Base-by-base conservation (phyloP, 1,140 invertebrate genomes). In the Chironomus tepperi region DNA sequence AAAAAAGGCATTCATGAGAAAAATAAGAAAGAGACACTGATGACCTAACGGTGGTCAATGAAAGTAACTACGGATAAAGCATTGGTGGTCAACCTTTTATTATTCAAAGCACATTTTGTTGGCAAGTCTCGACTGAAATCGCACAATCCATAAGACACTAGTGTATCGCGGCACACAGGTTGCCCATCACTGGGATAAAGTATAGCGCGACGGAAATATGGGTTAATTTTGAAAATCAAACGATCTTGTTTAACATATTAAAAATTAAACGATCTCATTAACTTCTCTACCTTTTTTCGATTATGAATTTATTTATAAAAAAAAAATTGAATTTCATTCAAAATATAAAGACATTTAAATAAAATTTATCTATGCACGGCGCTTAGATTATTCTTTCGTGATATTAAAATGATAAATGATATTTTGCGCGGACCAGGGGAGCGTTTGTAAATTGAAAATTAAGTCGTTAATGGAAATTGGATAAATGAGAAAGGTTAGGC, bases 241-340 rank as follows among this genome's bases (percentile, higher is more conserved):
- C n/a, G 47, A n/a, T 34, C 47, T 57, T 57, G 47, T 57, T n/a
- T 57, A 5, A n/a, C 12, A 57, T 34, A 34, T 34, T 57, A 57
- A 57, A 57, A n/a, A n/a, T 57, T 57, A 57, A 57, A 57, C n/a
- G 47, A 57, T 57, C 47, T 57, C 47, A 57, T 57, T 57, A 57
- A 57, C 12, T 12, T 57, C 47, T 57, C 24, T 57, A n/a, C 47
- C 47, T 57, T 57, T 34, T 57, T 57, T 57, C 47, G 47, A 57
- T 57, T 5, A n/a, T 34, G 24, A 34, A 34, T 34, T 34, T 34
- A 34, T 34, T 34, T 34, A n/a, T 57, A 15, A 15, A 15, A n/a
- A 57, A n/a, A 57, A 57, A 15, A 57, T 57, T 57, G 47, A 57
- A 57, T 57, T 34, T 57, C 47, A 57, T 57, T 57, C 47, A 57